These are phyloP conservation scores for Chromis chromis DNA, from an alignment of 2,797 vertebrate genomes.

Conservation along the genomic window DNA sequence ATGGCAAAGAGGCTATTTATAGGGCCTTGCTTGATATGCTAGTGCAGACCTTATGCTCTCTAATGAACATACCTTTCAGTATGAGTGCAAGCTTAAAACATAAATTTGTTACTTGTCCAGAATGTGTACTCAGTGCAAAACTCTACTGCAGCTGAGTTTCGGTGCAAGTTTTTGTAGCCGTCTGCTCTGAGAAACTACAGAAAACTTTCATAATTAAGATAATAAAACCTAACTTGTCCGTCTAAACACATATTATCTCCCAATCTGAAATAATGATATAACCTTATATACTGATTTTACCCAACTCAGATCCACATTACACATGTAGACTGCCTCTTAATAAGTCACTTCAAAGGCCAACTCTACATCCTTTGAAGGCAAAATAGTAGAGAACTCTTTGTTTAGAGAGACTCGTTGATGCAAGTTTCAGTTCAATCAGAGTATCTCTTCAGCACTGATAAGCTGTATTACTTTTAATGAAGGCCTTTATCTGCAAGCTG, in stretches of 20 bases:
- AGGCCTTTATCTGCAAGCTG: conserved; percentile 48
- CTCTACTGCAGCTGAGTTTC: neutral
- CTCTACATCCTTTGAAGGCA: conserved; percentile 35
- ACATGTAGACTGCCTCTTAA: conserved; percentile 17
- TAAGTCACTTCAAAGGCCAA: conserved; percentile 49
- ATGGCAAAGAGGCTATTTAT: conserved; percentile 75
- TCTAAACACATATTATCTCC: neutral
- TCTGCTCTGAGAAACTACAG: neutral
- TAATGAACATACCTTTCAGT: conserved; percentile 69
- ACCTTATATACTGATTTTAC: conserved; percentile 7
- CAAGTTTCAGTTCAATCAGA: conserved; percentile 48
- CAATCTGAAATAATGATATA: neutral
- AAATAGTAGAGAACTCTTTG: conserved; percentile 38
- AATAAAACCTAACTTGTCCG: neutral
- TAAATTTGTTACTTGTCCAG: conserved; percentile 35
- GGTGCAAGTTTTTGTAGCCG: neutral
- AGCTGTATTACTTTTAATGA: conserved; percentile 64
- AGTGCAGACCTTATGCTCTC: conserved; percentile 62
- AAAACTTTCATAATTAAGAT: neutral
- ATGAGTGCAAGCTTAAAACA: conserved; percentile 18
- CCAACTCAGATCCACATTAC: conserved; percentile 13
- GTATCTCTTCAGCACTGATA: conserved; percentile 44
- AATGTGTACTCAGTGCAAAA: conserved; percentile 7
- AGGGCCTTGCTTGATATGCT: conserved; percentile 66
- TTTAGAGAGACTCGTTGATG: conserved; percentile 61